A percentile compares a stretch with the other conserved stretches of the same genome.
Evolutionary conservation across 2,888 invertebrate genomes (phyloP).

Genomic region (Tetranychus piercei): DNA sequence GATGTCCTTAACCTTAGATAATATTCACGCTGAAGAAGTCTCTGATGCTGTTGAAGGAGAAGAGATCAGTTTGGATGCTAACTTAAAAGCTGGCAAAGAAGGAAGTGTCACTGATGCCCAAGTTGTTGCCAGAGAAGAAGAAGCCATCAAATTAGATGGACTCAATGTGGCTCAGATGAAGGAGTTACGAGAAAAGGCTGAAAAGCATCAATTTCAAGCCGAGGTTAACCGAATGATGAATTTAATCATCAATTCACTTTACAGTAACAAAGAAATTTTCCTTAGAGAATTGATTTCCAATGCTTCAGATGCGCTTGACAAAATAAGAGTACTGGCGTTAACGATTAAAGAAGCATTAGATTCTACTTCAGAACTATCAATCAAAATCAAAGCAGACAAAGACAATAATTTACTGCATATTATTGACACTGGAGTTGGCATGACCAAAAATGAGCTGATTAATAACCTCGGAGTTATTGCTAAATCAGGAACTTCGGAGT

Average conservation of each 20-base stretch:
- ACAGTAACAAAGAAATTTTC: conserved; percentile 98
- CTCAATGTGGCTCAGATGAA: conserved; percentile 81
- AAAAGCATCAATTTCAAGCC: conserved; percentile 79
- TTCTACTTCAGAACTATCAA: conserved; percentile 58
- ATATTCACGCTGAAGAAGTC: neutral
- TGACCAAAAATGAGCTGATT: conserved; percentile 80
- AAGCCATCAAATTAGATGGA: conserved; percentile 85
- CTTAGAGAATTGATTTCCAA: conserved; percentile 93
- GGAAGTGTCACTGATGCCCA: neutral
- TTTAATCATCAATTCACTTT: conserved; percentile 95
- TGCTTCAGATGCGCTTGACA: conserved; percentile 95
- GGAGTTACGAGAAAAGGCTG: conserved; percentile 68
- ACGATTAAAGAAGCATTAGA: conserved; percentile 64
- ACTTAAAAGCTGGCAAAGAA: neutral
- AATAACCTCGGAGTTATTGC: conserved; percentile 96
- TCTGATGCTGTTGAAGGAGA: neutral
- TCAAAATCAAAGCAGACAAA: conserved; percentile 74
- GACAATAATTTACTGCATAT: conserved; percentile 77
- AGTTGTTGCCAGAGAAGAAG: conserved; percentile 31
- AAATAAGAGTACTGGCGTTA: conserved; percentile 77
- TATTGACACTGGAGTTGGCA: conserved; percentile 89
- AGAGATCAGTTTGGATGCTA: conserved; percentile 2
- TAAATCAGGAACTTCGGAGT: conserved; percentile 90
- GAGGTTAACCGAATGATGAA: conserved; percentile 99
- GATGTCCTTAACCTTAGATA: neutral